A percentile compares a stretch with the other conserved stretches of the same genome.
Evolutionary conservation across 2,113 vertebrate genomes (phyloP).

Genomic region (Sturnira hondurensis): DNA sequence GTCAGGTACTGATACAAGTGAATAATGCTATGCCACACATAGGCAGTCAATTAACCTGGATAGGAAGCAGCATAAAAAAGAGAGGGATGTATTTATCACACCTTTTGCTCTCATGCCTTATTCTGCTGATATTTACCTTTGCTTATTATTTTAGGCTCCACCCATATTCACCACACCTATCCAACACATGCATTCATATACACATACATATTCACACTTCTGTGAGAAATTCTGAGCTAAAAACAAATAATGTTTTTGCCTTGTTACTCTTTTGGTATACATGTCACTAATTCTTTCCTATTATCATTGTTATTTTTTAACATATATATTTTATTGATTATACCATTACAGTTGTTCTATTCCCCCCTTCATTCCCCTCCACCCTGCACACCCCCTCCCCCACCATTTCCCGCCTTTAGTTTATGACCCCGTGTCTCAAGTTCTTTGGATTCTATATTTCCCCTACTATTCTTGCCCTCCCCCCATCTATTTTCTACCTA

Average conservation of each 20-base stretch:
- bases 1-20: not conserved
- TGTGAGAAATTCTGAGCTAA: not conserved
- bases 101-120: not conserved
- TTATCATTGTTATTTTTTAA: not conserved
- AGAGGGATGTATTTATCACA: not conserved
- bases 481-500: too few relatives aligned
- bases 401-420: too few relatives aligned
- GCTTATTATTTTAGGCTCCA: not conserved
- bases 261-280: not conserved
- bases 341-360: too few relatives aligned
- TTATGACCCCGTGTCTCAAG: too few relatives aligned
- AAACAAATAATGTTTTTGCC: not conserved
- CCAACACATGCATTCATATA: not conserved
- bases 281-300: not conserved
- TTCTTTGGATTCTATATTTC: too few relatives aligned
- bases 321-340: too few relatives aligned
- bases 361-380: too few relatives aligned
- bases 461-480: too few relatives aligned
- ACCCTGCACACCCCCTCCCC: too few relatives aligned
- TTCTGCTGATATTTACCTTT: not conserved
- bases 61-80: slow-evolving; percentile 17
- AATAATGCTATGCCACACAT: not conserved
- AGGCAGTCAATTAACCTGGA: not conserved
- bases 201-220: not conserved
- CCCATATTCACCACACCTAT: not conserved